A percentile compares a stretch with the other conserved stretches of the same genome.
These are phyloP conservation scores for Lagopus leucura DNA, from an alignment of 2,113 vertebrate genomes.

Conservation along the genomic window DNA sequence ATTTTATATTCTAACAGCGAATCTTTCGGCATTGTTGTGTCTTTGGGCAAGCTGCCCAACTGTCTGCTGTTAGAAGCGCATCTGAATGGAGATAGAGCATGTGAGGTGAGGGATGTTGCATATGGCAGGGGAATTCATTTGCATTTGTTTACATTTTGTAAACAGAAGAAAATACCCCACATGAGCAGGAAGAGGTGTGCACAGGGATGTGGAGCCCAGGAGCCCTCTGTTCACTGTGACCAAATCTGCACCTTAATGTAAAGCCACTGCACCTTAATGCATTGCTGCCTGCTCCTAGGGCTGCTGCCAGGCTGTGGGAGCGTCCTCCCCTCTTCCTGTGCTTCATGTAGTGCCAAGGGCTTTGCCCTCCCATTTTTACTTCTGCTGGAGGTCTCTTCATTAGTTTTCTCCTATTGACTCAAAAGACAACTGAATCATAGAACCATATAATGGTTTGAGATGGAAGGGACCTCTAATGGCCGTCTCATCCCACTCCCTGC, in stretches of 20 bases:
- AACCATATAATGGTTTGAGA: no score
- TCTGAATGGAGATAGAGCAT: not conserved
- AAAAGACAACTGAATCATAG: not conserved
- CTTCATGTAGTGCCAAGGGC: not conserved
- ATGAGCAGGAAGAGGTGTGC: not conserved
- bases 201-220: not conserved
- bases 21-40: not conserved
- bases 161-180: not conserved
- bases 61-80: not conserved
- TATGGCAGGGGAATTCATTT: not conserved
- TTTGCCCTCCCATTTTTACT: not conserved
- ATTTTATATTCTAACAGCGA: not conserved
- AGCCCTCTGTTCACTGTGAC: fast-evolving
- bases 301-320: not conserved
- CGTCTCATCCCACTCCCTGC: no score
- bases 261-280: no score
- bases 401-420: fast-evolving
- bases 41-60: conserved; percentile 6
- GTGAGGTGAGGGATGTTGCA: not conserved
- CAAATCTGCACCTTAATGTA: not conserved
- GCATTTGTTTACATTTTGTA: not conserved
- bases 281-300: not conserved
- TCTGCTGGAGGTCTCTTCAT: not conserved
- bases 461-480: no score
- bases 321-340: not conserved